Evolutionary conservation across 2,113 vertebrate genomes (phyloP), one percentile per base, ranked within the genome.

Genomic region (Glaucomys volans): DNA sequence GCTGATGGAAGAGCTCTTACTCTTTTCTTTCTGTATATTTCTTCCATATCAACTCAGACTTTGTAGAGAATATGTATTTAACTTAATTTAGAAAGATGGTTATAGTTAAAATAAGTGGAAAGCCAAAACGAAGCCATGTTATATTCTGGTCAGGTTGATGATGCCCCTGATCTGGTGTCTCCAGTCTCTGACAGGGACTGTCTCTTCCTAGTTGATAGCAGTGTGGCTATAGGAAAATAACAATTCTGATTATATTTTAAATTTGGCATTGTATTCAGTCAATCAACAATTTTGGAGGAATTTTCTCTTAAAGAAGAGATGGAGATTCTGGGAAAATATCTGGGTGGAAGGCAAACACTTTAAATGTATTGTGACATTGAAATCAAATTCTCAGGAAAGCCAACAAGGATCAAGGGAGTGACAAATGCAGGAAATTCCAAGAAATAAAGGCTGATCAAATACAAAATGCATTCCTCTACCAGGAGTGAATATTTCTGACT

Each of bases 181-280:
- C 35, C 30, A 54, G 0, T 59, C 32, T 93, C 44, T 62, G 71
- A 80, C 11, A 84, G n/a, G 30, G n/a, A 13, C 8, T 42, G 28
- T 54, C 3, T 42, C 69, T 8, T 62, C 22, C 50, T 8, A 54
- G 37, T 5, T 35, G 6, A 35, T 42, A 5, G 22, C 57, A 11
- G 26, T 42, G 24, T 67, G 10, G 26, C 76, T 87, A 26, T 3
- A 88, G 66, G 4, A 80, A 52, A 94, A 87, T 66, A 40, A 37
- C 24, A 80, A 47, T 89, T 91, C 17, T 20, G 18, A 44, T 72
- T 66, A 74, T 66, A 66, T 79, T 88, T 95, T 86, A 50, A 89
- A 69, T 28, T 82, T 83, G 44, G 0, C 13, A 30, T 71, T 95
- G 87, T 47, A n/a, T 81, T 59, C 14, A 17, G 26, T 5, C 24